Base-by-base conservation (phyloP, 1,140 invertebrate genomes). In the Lepidotrigona ventralis region DNA sequence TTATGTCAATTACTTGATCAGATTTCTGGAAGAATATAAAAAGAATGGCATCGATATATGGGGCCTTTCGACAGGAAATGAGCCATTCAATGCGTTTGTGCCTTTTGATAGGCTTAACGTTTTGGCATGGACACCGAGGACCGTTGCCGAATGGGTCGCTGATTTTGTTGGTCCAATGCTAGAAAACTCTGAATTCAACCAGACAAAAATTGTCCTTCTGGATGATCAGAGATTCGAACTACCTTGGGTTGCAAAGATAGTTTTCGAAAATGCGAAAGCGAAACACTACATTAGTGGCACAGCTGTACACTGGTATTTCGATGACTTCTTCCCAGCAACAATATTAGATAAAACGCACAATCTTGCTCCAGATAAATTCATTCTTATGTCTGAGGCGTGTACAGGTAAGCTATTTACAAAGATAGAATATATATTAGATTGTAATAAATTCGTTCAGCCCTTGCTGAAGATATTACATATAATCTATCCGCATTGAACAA, bases 1-100 rank as follows among this genome's bases (percentile, higher is more conserved):
- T 0, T 99, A 96, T 95, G 97, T 97, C 0, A 94, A 98, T 88
- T 99, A 99, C 90, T 96, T 97, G 90, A 89, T 97, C 1, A 97
- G 95, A 95, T 96, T 96, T 90, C 85, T 96, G 15, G 93, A 96
- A 53, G 92, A 89, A 23, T 96, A 96, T 60, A 88, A 92, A 79
- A 91, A 91, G 2, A 86, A 94, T 21, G 95, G 94, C 14, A 82
- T 97, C 2, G 85, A 94, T 0, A 94, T 97, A 56, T 97, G 96
- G 96, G 95, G 93, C 0, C 93, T 97, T 19, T 95, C 96, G 8
- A 96, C 96, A 0, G 96, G 96, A 3, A 97, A 97, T 78, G 96
- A 97, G 83, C 96, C 96, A 0, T 78, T 94, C 0, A 95, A 96
- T 74, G 96, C 95, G 1, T 90, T 95, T 2, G 93, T 96, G 11